Percentiles rank a stretch among this genome's conserved stretches.
phyloP scores from a whole-genome alignment of 2,797 vertebrate species.

The Poliocrania exsul region DNA sequence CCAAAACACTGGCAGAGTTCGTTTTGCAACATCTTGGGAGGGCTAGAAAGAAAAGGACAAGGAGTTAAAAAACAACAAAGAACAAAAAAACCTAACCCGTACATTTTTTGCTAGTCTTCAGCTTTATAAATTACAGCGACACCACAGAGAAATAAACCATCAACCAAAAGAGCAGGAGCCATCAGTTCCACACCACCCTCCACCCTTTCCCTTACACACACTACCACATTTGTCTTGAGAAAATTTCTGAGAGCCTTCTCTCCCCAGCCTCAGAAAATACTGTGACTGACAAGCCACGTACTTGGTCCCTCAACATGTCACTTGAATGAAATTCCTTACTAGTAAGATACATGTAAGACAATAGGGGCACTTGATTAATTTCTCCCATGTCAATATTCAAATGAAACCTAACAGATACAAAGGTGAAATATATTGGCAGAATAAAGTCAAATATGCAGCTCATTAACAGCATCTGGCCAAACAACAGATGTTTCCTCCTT shows the following conservation, averaged over 20 bases:
- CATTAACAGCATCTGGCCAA: slow-evolving; percentile 16
- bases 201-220: background rate
- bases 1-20: background rate
- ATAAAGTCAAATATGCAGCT: background rate
- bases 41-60: background rate
- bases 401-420: background rate
- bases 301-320: background rate
- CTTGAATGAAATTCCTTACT: background rate
- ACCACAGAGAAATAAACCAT: background rate
- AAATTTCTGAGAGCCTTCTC: background rate
- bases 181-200: background rate
- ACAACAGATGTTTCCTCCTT: slow-evolving; percentile 23
- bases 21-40: background rate
- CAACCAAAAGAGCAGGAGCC: background rate
- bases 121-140: background rate
- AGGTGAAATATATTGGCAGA: background rate
- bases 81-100: background rate
- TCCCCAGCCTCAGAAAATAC: background rate
- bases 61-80: background rate
- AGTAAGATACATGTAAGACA: background rate
- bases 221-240: background rate
- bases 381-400: background rate
- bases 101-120: background rate
- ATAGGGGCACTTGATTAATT: background rate
- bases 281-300: background rate